These are phyloP conservation scores for Montifringilla adamsi DNA, from an alignment of 2,113 vertebrate species.

Conservation along the genomic window DNA sequence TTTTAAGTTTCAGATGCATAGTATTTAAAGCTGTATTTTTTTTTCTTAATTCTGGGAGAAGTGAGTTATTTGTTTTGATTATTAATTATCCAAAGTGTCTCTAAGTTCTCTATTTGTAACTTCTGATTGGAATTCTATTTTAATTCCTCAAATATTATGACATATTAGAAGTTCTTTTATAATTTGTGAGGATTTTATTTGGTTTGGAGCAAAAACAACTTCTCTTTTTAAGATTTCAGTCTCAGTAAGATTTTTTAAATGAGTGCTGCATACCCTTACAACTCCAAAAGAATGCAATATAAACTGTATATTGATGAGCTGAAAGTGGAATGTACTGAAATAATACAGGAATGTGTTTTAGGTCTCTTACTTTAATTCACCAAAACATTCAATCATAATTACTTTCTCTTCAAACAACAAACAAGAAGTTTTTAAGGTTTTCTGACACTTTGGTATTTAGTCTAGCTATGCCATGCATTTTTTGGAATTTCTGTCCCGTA, in stretches of 20 bases:
- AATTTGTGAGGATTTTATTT: not conserved
- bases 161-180: not conserved
- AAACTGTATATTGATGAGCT: not conserved
- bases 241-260: not conserved
- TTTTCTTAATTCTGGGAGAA: not conserved
- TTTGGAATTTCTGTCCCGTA: not conserved
- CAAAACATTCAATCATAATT: not conserved
- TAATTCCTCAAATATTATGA: not conserved
- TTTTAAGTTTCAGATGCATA: not conserved
- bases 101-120: not conserved
- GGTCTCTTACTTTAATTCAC: not conserved
- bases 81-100: not conserved
- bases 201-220: not conserved
- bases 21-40: not conserved
- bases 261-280: not conserved
- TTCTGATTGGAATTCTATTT: not conserved
- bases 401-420: not conserved
- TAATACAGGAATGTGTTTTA: not conserved
- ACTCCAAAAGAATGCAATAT: not conserved
- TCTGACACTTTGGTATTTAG: not conserved
- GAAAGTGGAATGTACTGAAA: not conserved
- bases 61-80: not conserved
- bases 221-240: not conserved
- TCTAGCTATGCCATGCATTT: not conserved
- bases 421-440: not conserved